phyloP scores from a whole-genome alignment of 2,888 invertebrate species.

The Cylindroiulus punctatus region DNA sequence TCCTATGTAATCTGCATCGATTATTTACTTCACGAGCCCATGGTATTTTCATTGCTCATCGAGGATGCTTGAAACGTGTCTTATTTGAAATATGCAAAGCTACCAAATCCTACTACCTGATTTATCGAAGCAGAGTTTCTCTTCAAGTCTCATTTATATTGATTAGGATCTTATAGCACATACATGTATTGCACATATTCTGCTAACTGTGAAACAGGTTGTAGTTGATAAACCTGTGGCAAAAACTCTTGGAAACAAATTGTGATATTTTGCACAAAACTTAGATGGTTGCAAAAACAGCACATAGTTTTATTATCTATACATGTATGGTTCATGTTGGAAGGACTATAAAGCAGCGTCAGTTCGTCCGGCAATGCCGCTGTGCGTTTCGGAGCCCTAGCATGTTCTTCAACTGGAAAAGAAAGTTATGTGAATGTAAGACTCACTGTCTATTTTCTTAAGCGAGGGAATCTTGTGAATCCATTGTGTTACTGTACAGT shows the following conservation, averaged over 20 bases:
- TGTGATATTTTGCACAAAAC: neutral
- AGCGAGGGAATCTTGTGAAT: no score
- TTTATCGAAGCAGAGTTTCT: neutral
- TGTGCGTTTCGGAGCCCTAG: neutral
- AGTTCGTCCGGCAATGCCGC: neutral
- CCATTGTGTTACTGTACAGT: neutral
- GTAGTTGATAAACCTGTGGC: neutral
- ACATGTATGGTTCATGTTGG: no score
- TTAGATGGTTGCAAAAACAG: neutral
- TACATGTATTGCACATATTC: neutral
- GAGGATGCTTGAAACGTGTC: neutral
- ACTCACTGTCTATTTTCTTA: no score
- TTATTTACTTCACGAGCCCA: no score
- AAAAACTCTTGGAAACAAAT: neutral
- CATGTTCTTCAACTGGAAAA: neutral
- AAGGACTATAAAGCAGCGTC: neutral
- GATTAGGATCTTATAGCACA: neutral
- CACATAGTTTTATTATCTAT: neutral
- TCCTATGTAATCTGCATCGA: no score
- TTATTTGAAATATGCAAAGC: neutral
- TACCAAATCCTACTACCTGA: neutral
- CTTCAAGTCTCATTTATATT: neutral
- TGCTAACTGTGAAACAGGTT: neutral
- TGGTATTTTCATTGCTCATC: no score
- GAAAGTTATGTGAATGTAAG: neutral